Conservation (phyloP, 2,888 invertebrate species). For the Byasa hedistus region DNA sequence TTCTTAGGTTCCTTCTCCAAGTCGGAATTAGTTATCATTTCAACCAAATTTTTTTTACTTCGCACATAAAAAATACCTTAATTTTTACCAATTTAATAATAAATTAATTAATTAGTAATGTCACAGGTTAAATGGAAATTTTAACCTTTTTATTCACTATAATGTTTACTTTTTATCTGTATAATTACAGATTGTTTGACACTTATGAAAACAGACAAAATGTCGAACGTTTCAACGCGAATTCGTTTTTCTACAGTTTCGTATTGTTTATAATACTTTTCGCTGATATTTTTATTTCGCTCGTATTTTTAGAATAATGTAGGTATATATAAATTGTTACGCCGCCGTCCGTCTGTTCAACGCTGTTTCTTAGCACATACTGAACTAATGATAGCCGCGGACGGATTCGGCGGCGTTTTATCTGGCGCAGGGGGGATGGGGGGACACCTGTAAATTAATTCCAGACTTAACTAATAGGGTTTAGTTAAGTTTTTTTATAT, state of each 20-base stretch:
- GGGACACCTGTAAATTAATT: constrained; percentile 11
- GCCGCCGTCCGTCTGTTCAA: constrained; percentile 23
- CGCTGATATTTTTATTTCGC: constrained; percentile 19
- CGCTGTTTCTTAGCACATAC: constrained; percentile 29
- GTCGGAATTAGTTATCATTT: constrained; percentile 42
- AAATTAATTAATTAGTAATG: background rate
- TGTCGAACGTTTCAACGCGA: constrained; percentile 11
- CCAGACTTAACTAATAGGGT: background rate
- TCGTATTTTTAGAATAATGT: too few relatives aligned
- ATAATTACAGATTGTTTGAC: background rate
- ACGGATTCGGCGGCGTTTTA: constrained; percentile 21
- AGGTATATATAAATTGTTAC: too few relatives aligned
- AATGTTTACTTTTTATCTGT: constrained; percentile 7
- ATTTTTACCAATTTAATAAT: background rate
- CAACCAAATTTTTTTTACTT: constrained; percentile 32
- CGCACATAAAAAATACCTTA: background rate
- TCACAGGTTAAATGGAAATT: background rate
- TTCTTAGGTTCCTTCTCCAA: constrained; percentile 46
- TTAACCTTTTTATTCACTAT: background rate
- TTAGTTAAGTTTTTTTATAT: too few relatives aligned
- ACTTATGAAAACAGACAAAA: background rate
- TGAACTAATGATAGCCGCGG: constrained; percentile 32
- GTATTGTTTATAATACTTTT: constrained; percentile 3
- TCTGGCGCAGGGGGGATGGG: constrained; percentile 11
- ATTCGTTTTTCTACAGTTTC: background rate